These are phyloP conservation scores for Notamacropus eugenii DNA, from an alignment of 2,797 vertebrate species.

Conservation along the genomic window DNA sequence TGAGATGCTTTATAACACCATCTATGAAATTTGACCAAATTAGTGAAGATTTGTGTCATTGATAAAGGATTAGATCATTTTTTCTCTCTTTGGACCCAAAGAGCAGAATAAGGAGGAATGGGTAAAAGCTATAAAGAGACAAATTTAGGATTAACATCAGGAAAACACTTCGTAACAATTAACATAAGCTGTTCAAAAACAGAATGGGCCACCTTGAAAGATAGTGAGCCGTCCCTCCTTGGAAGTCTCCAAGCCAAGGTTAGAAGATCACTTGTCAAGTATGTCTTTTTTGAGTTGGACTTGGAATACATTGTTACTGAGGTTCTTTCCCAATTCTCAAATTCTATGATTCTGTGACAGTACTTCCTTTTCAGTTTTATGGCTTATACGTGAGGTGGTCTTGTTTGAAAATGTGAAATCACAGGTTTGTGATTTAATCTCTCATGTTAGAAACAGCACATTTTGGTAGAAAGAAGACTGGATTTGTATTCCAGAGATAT, in stretches of 20 bases:
- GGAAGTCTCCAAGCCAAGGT: not conserved
- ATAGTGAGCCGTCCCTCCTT: not conserved
- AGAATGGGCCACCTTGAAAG: not conserved
- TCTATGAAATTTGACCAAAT: not conserved
- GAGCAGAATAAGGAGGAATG: not conserved
- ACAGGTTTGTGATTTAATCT: not conserved
- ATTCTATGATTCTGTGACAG: not conserved
- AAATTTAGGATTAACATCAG: not conserved
- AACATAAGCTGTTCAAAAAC: not conserved
- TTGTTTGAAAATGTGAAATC: not conserved
- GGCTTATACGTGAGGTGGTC: not conserved
- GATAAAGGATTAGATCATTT: not conserved
- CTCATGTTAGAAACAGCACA: not conserved
- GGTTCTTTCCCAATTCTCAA: not conserved
- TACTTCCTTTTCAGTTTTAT: not conserved
- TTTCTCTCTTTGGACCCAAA: not conserved
- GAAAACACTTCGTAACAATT: not conserved
- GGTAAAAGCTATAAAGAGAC: not conserved
- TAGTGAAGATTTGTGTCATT: not conserved
- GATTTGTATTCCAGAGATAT: not conserved
- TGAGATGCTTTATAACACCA: not conserved
- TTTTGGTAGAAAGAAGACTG: not conserved
- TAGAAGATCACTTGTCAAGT: not conserved
- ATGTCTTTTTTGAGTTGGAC: not conserved
- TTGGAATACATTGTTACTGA: not conserved